These are phyloP conservation scores for Amblyteles armatorius DNA, from an alignment of 2,888 invertebrate genomes.

Conservation along the genomic window DNA sequence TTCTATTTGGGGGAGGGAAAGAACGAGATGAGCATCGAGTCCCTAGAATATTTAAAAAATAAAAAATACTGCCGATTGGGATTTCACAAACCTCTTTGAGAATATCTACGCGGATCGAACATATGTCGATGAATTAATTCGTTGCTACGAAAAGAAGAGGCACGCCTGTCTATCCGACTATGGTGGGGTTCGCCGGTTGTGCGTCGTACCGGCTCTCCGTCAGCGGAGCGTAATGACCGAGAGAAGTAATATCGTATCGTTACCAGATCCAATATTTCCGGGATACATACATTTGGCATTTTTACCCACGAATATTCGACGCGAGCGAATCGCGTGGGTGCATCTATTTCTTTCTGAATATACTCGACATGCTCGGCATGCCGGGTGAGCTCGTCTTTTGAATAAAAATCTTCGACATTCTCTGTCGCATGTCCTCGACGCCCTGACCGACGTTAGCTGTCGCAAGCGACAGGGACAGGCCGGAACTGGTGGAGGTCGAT, in stretches of 20 bases:
- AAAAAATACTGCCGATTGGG: slow-evolving; percentile 15
- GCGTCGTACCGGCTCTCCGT: slow-evolving; percentile 50
- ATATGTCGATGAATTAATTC: neutral
- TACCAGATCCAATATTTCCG: neutral
- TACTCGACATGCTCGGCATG: slow-evolving; percentile 78
- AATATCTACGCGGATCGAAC: neutral
- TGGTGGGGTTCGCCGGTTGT: slow-evolving; percentile 24
- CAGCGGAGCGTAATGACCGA: neutral
- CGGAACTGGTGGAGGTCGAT: slow-evolving; percentile 79
- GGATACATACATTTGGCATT: slow-evolving; percentile 3
- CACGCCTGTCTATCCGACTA: neutral
- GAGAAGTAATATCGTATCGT: slow-evolving; percentile 1
- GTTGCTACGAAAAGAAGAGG: neutral
- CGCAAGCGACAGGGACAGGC: slow-evolving; percentile 82
- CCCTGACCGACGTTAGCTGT: slow-evolving; percentile 85
- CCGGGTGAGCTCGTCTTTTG: slow-evolving; percentile 81
- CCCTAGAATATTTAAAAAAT: neutral
- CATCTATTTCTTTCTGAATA: slow-evolving; percentile 81
- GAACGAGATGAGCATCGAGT: slow-evolving; percentile 27
- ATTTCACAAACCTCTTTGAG: neutral
- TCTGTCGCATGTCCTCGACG: slow-evolving; percentile 87
- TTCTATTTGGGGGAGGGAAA: neutral
- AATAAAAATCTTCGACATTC: slow-evolving; percentile 87
- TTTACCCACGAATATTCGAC: neutral
- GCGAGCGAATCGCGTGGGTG: neutral